phyloP scores from a whole-genome alignment of 2,888 invertebrate species.

The Congeria kusceri region DNA sequence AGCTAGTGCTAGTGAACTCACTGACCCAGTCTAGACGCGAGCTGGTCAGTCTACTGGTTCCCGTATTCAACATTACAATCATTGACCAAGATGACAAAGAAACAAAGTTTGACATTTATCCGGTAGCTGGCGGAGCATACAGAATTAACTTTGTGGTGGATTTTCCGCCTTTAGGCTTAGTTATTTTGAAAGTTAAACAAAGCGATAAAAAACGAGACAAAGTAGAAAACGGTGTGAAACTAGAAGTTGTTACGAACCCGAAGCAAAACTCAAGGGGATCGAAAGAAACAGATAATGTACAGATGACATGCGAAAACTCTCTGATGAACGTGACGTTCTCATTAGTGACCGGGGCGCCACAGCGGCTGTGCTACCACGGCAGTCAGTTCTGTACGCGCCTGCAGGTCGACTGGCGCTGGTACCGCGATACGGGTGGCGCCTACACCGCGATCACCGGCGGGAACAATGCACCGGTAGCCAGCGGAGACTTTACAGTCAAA shows the following conservation, averaged over 20 bases:
- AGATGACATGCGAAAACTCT: slow-evolving; percentile 40
- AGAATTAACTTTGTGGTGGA: slow-evolving; percentile 43
- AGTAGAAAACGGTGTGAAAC: neutral
- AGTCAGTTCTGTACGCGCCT: slow-evolving; percentile 40
- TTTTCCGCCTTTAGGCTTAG: slow-evolving; percentile 51
- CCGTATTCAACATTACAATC: slow-evolving; percentile 32
- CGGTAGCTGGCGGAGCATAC: neutral
- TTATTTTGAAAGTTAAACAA: slow-evolving; percentile 44
- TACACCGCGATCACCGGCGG: slow-evolving; percentile 57
- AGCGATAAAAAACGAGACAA: neutral
- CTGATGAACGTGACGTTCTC: slow-evolving; percentile 56
- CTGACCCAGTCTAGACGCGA: slow-evolving; percentile 46
- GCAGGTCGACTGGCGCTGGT: slow-evolving; percentile 54
- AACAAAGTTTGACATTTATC: slow-evolving; percentile 33
- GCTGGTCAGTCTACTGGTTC: slow-evolving; percentile 34
- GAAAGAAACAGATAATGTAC: neutral
- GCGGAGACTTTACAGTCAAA: neutral
- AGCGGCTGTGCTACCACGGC: slow-evolving; percentile 42
- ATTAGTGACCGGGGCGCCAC: slow-evolving; percentile 37
- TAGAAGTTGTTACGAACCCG: neutral
- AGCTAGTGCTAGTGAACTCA: slow-evolving; percentile 51
- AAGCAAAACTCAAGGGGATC: neutral
- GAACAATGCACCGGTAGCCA: slow-evolving; percentile 13
- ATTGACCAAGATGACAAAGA: slow-evolving; percentile 31
- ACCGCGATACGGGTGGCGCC: slow-evolving; percentile 47